Evolutionary conservation across 2,888 invertebrate genomes (phyloP), one percentile per base, ranked within the genome.

Genomic region (Agonopterix alstromeriana): DNA sequence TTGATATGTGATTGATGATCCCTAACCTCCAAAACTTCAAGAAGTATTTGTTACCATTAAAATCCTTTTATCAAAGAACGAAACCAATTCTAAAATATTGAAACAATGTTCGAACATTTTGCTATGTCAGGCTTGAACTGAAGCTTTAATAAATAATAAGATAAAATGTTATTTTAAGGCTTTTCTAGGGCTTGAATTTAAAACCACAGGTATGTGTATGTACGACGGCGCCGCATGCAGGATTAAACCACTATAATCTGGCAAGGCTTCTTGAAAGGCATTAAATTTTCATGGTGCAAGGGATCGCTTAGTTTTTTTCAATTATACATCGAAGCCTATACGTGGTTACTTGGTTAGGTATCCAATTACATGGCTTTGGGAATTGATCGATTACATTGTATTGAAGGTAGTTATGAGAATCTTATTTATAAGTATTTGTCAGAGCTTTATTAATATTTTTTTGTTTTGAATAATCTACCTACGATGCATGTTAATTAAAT

Each of bases 241-340:
- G 69, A 74, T 74, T 75, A 75, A 67, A 67, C 65, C 60, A 63
- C 62, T 67, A 64, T 70, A 73, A 74, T 73, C 71, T 74, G 66
- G 61, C 61, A 73, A 70, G 77, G 79, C 78, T 83, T 81, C 82
- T 77, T 68, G 58, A 60, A 63, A 65, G 67, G 71, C 71, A 70
- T 76, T 73, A 76, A 66, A 68, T 67, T 75, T 78, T 75, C 67
- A 73, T 63, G 65, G 58, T 54, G 54, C 49, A 54, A 60, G 67
- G 64, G 68, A 58, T 63, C 57, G 62, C 54, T 53, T 51, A 57
- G 52, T 66, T 69, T 27, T 69, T 82, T 77, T 73, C 63, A 69
- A 71, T 73, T 68, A 72, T 49, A 53, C 60, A 61, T 59, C 60
- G 77, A 81, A 82, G 71, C 75, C 76, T 65, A 61, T 58, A 56